Evolutionary conservation across 2,888 invertebrate species (phyloP), one percentile per base, ranked within the genome.

Genomic region (Philereme vetulata): DNA sequence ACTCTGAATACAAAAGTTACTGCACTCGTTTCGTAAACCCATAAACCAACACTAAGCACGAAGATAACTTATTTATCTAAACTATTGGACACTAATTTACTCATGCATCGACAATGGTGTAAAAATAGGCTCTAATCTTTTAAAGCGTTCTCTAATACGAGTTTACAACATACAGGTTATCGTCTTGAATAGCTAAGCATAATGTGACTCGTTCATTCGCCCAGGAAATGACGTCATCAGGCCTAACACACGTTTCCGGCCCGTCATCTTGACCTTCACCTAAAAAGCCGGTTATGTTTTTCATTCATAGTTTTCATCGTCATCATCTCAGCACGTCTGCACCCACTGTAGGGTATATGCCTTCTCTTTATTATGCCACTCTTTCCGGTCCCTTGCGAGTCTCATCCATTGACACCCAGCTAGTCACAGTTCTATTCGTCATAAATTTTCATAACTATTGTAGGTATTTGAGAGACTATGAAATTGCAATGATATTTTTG

Each of bases 211-310:
- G 82, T 83, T 81, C 82, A 80, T 77, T 76, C 77, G 81, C 81
- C 74, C 80, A 77, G 90, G 89, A 90, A 83, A 72, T 89, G 86
- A 89, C 87, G 88, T 88, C 85, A 87, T 52, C 55, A 70, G 77
- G 78, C 85, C 82, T 76, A 79, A 77, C 77, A 76, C 72, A 76
- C 76, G 78, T 63, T 85, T 86, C 84, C 85, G 84, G 82, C 74
- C 71, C 72, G 77, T 82, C 81, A 76, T 77, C 80, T 73, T 76
- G 86, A 84, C 90, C 90, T 90, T 90, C 87, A 87, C 87, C 88
- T 77, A 82, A 81, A 84, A 83, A 78, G 76, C 78, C 77, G 70
- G 76, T 68, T 73, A 65, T 56, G 47, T 52, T 63, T 64, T 44
- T 49, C 48, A 52, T n/a, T 44, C 44, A 43, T 45, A 35, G 10